Conservation (phyloP, 2,888 invertebrate genomes). For the Acleris holmiana region DNA sequence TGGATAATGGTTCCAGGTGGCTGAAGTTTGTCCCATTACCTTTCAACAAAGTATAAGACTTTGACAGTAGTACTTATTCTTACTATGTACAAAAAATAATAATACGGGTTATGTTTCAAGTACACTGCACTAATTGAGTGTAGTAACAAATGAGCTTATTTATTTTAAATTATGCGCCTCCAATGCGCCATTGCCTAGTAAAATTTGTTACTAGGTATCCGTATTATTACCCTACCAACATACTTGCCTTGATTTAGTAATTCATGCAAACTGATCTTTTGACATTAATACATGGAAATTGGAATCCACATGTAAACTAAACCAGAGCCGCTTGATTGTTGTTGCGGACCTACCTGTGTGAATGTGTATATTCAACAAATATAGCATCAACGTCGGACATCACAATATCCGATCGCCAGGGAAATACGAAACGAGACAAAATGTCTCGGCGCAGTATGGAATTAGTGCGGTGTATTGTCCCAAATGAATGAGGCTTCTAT, state of each 20-base stretch:
- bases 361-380: constrained; percentile 34
- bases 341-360: constrained; percentile 21
- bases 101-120: not conserved
- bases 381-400: constrained; percentile 20
- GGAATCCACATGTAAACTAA: constrained; percentile 18
- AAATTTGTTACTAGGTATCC: no score
- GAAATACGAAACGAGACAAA: constrained; percentile 28
- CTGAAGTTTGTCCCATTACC: not conserved
- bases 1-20: constrained; percentile 8
- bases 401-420: constrained; percentile 19
- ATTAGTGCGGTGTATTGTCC: constrained; percentile 20
- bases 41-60: no score
- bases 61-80: no score
- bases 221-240: not conserved
- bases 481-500: constrained; percentile 8
- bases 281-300: constrained; percentile 19
- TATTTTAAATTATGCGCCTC: no score
- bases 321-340: constrained; percentile 24
- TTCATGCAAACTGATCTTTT: constrained; percentile 20
- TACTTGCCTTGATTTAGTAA: not conserved
- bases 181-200: no score
- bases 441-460: constrained; percentile 17
- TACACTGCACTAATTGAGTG: not conserved
- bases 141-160: not conserved
- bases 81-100: not conserved